Base-by-base conservation (phyloP, 2,888 invertebrate genomes). In the Hoplodrina ambigua region DNA sequence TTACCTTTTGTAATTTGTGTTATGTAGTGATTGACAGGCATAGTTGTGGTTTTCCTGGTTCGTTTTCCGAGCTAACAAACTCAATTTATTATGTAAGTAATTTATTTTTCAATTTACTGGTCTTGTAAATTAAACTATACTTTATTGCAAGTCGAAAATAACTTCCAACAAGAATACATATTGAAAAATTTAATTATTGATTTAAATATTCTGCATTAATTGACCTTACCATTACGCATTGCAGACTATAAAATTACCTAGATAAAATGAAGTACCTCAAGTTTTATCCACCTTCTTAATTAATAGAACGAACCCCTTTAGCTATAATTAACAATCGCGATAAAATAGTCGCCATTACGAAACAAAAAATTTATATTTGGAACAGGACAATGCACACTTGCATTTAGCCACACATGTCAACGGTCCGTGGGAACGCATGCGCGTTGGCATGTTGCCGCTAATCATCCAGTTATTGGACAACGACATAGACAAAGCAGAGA, bases 391-490 rank as follows among this genome's bases (percentile, higher is more conserved):
- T 82, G 82, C 84, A 81, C 68, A 78, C 82, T 83, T 84, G 82
- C 84, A 78, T 69, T 74, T 69, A 70, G 76, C 65, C 69, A 66
- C 82, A 82, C 81, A 83, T 81, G 81, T 65, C 78, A 80, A 54
- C 80, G 54, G 55, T 60, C 70, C 85, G 84, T 84, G 84, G 84
- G 84, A 84, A 84, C 84, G 76, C 76, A 71, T 67, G 82, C 80
- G 72, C 69, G 65, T 54, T 75, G 64, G 63, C 74, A 63, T 68
- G 67, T 58, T 73, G 68, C 55, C 57, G 83, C 74, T 84, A 80
- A 80, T 78, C 83, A 80, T 72, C 58, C 25, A 63, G 62, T 77
- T 78, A 78, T 78, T 72, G 13, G 33, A 50, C 56, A 20, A 17
- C 17, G 25, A 7, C 30, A 61, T 44, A 67, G 41, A n/a, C 19